Evolutionary conservation across 1,140 invertebrate genomes (phyloP), one percentile per base, ranked within the genome.

Genomic region (Mactra quadrangularis): DNA sequence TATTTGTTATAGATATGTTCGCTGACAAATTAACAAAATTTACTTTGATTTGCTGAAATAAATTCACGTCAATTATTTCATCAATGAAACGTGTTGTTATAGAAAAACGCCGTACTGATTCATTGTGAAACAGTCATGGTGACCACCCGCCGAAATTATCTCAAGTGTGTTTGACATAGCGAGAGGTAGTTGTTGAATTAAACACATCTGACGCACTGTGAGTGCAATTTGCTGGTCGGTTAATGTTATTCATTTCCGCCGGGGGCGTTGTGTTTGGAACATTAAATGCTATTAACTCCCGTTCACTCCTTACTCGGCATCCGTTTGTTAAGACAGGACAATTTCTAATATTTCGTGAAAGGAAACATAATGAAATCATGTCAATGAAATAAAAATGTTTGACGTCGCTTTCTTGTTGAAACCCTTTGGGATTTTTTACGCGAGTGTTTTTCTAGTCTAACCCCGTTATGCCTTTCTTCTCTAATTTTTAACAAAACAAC

Each of bases 261-360:
- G 6, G 45, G 27, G 27, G 41, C 64, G 29, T 33, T 45, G 25
- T 41, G 64, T 31, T 52, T 22, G 45, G 64, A 50, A 68, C 31
- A 68, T 68, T 68, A 68, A 68, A 68, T 50, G 38, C 41, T 31
- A 68, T 68, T 68, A 68, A 50, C 41, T 41, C 64, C 4, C 64
- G 31, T 41, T 27, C 45, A 7, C 25, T 68, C 64, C 31, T 25
- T 31, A 31, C 45, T 68, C 45, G 17, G 64, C 27, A 29, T 31
- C 64, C 45, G 64, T 47, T 68, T 68, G 38, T 68, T 31, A 11
- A 31, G 45, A 27, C 25, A 68, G 25, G 41, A 27, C 38, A 64
- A 47, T 68, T 6, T 29, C 64, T 68, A 68, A 68, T 68, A 22
- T 50, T 68, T 31, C 33, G 45, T 50, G 41, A 50, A 68, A 68